Evolutionary conservation across 2,113 vertebrate genomes (phyloP).

Genomic region (Myrmophylax atrothorax): DNA sequence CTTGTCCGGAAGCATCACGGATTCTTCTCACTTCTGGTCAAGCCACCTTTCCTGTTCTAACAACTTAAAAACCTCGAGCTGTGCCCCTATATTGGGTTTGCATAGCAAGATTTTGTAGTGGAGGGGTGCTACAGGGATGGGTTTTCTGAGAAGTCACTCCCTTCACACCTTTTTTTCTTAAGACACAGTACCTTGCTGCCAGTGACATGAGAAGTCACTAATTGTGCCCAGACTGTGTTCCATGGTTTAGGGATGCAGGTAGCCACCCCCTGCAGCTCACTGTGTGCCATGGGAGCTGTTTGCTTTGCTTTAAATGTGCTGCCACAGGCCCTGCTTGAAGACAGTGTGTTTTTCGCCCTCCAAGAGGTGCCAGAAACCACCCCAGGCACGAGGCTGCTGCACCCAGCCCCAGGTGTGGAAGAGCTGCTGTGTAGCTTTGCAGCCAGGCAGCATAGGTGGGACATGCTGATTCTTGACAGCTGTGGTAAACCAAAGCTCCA

Average conservation of each 20-base stretch:
- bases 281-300: background rate
- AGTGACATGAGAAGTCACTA: background rate
- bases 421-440: background rate
- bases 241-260: background rate
- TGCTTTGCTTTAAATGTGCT: background rate
- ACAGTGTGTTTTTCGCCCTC: background rate
- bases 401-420: background rate
- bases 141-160: background rate
- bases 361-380: background rate
- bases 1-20: background rate
- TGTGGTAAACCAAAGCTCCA: background rate
- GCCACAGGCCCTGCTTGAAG: background rate
- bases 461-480: background rate
- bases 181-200: accelerated
- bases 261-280: background rate
- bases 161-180: background rate
- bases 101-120: background rate
- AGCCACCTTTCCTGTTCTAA: background rate
- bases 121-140: background rate
- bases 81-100: background rate
- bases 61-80: background rate
- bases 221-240: background rate
- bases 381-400: background rate
- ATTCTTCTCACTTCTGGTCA: background rate
- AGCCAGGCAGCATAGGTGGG: background rate